Evolutionary conservation across 2,888 invertebrate genomes (phyloP).

Genomic region (Drosophila melanosoma): DNA sequence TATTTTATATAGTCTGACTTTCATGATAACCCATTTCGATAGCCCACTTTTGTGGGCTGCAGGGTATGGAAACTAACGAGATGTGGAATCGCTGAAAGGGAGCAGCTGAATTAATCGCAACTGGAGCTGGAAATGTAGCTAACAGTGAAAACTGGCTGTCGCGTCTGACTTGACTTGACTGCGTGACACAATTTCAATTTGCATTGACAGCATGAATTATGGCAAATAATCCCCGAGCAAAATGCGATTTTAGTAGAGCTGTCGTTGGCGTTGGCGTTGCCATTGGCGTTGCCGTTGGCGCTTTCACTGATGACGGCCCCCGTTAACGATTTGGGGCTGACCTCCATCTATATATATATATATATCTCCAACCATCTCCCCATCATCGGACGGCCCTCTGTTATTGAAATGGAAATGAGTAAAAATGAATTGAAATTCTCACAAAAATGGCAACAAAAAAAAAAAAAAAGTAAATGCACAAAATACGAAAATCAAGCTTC

Average conservation of each 20-base stretch:
- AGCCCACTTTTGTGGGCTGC: background rate
- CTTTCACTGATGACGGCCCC: constrained; percentile 4
- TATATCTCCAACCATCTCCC: background rate
- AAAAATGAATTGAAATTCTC: constrained; percentile 28
- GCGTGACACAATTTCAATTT: constrained; percentile 81
- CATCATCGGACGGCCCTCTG: constrained; percentile 32
- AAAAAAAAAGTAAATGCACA: constrained; percentile 29
- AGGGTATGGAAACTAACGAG: constrained; percentile 47
- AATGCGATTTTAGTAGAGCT: constrained; percentile 72
- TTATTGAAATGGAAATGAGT: constrained; percentile 76
- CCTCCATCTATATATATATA: background rate
- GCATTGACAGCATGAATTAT: constrained; percentile 81
- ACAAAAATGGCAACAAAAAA: constrained; percentile 3
- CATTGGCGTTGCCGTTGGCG: background rate
- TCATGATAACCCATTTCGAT: background rate
- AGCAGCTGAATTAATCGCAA: constrained; percentile 7
- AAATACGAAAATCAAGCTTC: constrained; percentile 17
- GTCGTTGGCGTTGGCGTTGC: constrained; percentile 1
- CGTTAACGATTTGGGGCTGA: constrained; percentile 36
- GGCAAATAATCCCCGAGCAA: constrained; percentile 74
- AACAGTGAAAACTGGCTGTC: constrained; percentile 14
- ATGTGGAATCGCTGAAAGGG: constrained; percentile 52
- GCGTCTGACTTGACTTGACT: constrained; percentile 62
- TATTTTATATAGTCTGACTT: background rate
- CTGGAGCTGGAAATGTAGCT: constrained; percentile 1